Evolutionary conservation across 35 echinoderm and acorn worm species (phyloP).

Genomic region (Strongylocentrotus purpuratus): DNA sequence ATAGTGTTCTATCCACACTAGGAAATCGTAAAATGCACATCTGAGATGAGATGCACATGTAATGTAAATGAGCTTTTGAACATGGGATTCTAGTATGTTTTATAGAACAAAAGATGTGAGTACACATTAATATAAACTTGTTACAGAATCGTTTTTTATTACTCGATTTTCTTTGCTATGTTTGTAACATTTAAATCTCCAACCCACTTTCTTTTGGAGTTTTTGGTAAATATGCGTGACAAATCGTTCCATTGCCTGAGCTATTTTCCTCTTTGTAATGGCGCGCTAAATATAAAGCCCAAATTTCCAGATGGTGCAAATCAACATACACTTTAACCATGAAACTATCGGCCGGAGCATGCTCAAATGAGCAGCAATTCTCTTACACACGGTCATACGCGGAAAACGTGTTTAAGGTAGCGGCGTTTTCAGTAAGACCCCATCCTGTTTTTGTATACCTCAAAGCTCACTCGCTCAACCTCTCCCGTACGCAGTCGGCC

Average conservation of each 20-base stretch:
- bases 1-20: no score
- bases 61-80: no score
- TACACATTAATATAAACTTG: no score
- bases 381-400: neutral
- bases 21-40: no score
- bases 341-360: neutral
- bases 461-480: neutral
- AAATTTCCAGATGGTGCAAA: neutral
- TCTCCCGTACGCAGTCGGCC: neutral
- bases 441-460: neutral
- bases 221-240: neutral
- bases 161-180: no score
- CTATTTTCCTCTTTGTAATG: neutral
- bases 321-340: neutral
- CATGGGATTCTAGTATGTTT: no score
- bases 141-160: no score
- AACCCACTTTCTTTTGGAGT: no score
- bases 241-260: neutral
- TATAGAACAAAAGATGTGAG: no score
- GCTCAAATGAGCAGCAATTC: neutral
- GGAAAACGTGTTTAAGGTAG: neutral
- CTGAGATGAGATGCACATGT: no score
- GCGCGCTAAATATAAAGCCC: neutral
- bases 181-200: no score
- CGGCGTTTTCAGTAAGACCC: neutral